Base-by-base conservation (phyloP, 1,140 invertebrate species). In the Hyles euphorbiae region DNA sequence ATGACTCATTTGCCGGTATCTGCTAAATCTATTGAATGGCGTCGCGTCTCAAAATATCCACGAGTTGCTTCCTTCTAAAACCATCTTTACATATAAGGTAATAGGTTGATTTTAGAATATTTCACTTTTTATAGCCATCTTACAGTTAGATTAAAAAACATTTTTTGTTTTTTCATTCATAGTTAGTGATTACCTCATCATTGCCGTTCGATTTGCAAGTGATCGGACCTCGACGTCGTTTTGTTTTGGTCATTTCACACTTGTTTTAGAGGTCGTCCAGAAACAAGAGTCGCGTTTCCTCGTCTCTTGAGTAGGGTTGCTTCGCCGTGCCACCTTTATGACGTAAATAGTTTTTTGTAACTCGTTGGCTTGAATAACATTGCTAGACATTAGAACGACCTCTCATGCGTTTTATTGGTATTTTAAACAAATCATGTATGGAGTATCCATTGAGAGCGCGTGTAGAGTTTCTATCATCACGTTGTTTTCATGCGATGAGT, bases 81-180 rank as follows among this genome's bases (percentile, higher is more conserved):
- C 43, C 7, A 47, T 45, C 51, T 40, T 45, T 72, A 60, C 10
- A 0, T 5, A 3, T 2, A 4, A 34, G 2, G 3, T 5, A 43
- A 50, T 66, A 53, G 49, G 58, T 58, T 65, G 7, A 56, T 48
- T 67, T 61, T 70, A 33, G 6, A 40, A 10, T 53, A 32, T 40
- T 63, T 32, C 4, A 40, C 12, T 32, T 63, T 59, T n/a, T 45
- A 65, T 34, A 34, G 45, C 57, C 60, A 64, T 52, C 53, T 60
- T 67, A 75, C 70, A 70, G 73, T 73, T 72, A 77, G n/a, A n/a
- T n/a, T 53, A 53, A 69, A 56, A 52, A 63, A 58, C 71, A 70
- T 74, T 73, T 79, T 58, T 72, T 56, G 66, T 53, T 76, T 78
- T 79, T 79, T 76, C 76, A 81, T 84, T 82, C 71, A 82, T 72